These are phyloP conservation scores for Ceuthmochares aereus DNA, from an alignment of 2,113 vertebrate species.

Conservation along the genomic window DNA sequence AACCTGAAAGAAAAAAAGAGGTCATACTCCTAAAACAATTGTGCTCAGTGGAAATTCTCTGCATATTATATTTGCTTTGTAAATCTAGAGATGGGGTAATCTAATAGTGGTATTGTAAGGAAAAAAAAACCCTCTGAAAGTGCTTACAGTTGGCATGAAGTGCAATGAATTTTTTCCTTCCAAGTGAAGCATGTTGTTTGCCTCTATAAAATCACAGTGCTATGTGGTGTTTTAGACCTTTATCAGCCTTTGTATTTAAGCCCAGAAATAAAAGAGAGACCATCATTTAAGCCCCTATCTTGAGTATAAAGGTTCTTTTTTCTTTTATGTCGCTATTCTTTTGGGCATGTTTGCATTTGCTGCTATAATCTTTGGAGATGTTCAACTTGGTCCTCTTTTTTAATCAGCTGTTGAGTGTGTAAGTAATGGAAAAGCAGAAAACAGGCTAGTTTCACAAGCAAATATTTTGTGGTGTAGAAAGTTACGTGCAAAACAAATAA, in stretches of 20 bases:
- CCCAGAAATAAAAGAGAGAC: slow-evolving; percentile 5
- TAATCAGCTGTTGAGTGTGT: not conserved
- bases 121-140: slow-evolving; percentile 5
- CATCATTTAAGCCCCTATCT: slow-evolving; percentile 16
- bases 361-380: slow-evolving; percentile 39
- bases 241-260: slow-evolving; percentile 45
- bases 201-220: slow-evolving; percentile 14
- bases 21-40: not conserved
- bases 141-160: slow-evolving; percentile 40
- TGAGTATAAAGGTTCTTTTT: not conserved
- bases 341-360: not conserved
- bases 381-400: not conserved
- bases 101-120: slow-evolving; percentile 48
- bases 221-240: slow-evolving; percentile 21
- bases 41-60: slow-evolving; percentile 2
- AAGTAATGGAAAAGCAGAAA: not conserved
- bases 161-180: slow-evolving; percentile 43
- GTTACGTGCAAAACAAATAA: not conserved
- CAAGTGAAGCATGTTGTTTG: not conserved
- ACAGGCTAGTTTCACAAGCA: not conserved
- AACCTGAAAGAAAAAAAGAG: not conserved
- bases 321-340: not conserved
- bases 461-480: not conserved
- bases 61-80: slow-evolving; percentile 46
- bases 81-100: slow-evolving; percentile 11